phyloP scores from a whole-genome alignment of 1,140 invertebrate species.

The Panulirus ornatus region DNA sequence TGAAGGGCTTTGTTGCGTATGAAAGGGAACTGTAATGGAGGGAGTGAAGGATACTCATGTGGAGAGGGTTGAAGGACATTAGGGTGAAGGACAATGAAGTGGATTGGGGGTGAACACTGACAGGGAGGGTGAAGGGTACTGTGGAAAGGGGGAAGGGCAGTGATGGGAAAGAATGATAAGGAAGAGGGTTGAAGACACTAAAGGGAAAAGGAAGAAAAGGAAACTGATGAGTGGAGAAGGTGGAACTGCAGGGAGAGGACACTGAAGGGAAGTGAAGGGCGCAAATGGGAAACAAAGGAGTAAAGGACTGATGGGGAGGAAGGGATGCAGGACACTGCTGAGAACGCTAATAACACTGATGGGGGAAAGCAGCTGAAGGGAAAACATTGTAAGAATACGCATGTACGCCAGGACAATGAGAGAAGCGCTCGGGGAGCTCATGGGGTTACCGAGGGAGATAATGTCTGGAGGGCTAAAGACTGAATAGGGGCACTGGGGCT shows the following conservation, averaged over 20 bases:
- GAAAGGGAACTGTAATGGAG: neutral
- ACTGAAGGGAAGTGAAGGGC: neutral
- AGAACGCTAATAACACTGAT: too few species aligned
- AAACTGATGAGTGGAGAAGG: neutral
- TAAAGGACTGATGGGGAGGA: neutral
- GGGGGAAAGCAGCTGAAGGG: too few species aligned
- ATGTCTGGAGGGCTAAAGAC: too few species aligned
- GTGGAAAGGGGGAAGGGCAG: neutral
- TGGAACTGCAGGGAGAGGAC: neutral
- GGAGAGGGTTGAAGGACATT: neutral
- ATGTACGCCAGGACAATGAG: too few species aligned
- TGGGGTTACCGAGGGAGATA: too few species aligned
- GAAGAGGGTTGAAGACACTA: too few species aligned
- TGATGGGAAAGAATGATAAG: neutral
- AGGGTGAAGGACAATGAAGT: neutral
- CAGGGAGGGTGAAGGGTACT: neutral
- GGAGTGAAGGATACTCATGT: neutral
- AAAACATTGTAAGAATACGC: too few species aligned
- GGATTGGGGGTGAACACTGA: neutral
- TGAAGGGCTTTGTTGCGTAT: too few species aligned
- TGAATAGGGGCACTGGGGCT: too few species aligned
- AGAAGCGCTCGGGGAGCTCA: too few species aligned
- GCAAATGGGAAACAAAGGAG: neutral
- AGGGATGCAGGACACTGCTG: too few species aligned
- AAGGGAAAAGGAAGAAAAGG: neutral